Conservation (phyloP, 2,113 vertebrate genomes). For the Carassius gibelio region DNA sequence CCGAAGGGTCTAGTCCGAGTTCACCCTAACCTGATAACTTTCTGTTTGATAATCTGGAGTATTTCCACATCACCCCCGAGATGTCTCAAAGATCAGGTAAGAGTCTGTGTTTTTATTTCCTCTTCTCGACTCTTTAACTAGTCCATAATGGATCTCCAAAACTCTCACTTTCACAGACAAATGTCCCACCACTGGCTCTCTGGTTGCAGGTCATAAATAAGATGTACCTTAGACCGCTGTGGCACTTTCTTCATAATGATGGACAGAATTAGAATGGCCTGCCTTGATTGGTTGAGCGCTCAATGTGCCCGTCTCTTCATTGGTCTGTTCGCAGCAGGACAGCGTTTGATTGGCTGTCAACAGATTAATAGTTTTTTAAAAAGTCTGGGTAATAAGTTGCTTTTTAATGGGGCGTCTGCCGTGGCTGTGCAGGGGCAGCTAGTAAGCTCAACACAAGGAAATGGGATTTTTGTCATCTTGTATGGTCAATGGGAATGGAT, state of each 20-base stretch:
- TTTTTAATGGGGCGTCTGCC: constrained; percentile 76
- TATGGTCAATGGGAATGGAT: not conserved
- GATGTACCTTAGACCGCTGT: constrained; percentile 76
- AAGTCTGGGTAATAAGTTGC: constrained; percentile 79
- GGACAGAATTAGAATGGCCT: constrained; percentile 81
- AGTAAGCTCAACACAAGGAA: constrained; percentile 32
- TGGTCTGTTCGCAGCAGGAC: constrained; percentile 71
- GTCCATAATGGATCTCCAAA: constrained; percentile 67
- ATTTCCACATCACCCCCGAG: not conserved
- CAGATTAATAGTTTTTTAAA: constrained; percentile 82
- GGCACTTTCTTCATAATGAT: constrained; percentile 87
- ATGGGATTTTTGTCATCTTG: constrained; percentile 38
- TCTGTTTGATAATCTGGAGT: not conserved
- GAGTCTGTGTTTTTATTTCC: constrained; percentile 19
- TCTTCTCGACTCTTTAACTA: constrained; percentile 55
- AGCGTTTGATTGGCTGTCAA: constrained; percentile 79
- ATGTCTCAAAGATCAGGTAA: constrained; percentile 7
- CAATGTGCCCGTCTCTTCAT: constrained; percentile 65
- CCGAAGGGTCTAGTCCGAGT: constrained; percentile 16
- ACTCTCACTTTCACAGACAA: constrained; percentile 30
- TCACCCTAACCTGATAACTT: not conserved
- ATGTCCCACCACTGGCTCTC: constrained; percentile 49
- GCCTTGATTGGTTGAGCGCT: constrained; percentile 77
- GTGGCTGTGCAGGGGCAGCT: constrained; percentile 64
- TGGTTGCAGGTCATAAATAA: constrained; percentile 72